Conservation (phyloP, 2,797 vertebrate species). For the Pteronotus mesoamericanus region DNA sequence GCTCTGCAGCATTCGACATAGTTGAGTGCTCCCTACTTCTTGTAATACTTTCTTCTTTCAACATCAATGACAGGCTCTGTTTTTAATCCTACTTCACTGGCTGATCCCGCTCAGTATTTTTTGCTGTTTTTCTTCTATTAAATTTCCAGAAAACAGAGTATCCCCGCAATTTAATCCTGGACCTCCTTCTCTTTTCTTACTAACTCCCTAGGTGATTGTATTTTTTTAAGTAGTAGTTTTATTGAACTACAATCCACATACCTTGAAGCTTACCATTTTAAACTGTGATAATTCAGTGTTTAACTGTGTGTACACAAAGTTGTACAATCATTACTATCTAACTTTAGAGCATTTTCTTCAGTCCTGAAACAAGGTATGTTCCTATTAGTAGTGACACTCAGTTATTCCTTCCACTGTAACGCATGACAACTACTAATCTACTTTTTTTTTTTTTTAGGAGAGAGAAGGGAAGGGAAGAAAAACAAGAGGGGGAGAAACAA, state of each 20-base stretch:
- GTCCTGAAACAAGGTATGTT: neutral
- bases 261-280: neutral
- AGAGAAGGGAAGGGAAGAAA: neutral
- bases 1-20: neutral
- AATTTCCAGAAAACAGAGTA: neutral
- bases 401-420: neutral
- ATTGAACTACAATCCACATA: neutral
- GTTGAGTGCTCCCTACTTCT: neutral
- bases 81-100: neutral
- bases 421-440: neutral
- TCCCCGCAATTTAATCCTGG: neutral
- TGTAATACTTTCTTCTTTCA: neutral
- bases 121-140: neutral
- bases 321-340: neutral
- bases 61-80: neutral
- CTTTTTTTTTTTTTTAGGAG: neutral
- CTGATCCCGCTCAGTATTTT: neutral
- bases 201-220: neutral
- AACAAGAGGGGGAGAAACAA: neutral
- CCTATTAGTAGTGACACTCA: neutral
- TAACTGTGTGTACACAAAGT: neutral
- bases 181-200: neutral
- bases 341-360: neutral
- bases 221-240: neutral
- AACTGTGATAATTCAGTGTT: neutral